Evolutionary conservation across 2,113 vertebrate species (phyloP).

Genomic region (Pitta sordida): DNA sequence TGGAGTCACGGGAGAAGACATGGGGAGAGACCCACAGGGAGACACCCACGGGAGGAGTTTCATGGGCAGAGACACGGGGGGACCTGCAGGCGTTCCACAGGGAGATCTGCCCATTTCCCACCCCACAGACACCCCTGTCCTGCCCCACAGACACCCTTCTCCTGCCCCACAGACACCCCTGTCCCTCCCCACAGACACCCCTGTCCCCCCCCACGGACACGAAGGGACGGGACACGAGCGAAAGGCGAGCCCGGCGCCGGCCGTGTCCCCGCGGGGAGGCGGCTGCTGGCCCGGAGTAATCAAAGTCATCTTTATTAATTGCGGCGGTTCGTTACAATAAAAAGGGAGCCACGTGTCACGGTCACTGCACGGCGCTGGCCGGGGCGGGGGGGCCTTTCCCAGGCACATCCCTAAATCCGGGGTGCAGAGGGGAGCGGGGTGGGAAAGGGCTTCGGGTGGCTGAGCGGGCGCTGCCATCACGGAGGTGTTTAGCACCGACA

Average conservation of each 20-base stretch:
- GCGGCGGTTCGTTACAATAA: slow-evolving; percentile 67
- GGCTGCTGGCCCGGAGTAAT: slow-evolving; percentile 52
- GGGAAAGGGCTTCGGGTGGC: background rate
- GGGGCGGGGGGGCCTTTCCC: slow-evolving; percentile 1
- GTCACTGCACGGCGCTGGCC: slow-evolving; percentile 65
- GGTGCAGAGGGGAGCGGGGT: background rate
- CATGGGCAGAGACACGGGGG: background rate
- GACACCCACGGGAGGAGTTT: background rate
- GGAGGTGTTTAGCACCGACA: slow-evolving; percentile 23
- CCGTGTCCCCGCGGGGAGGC: background rate
- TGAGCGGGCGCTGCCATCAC: background rate
- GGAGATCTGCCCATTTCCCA: background rate
- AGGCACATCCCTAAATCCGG: slow-evolving; percentile 6
- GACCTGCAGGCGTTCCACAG: too few species aligned
- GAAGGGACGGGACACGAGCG: background rate
- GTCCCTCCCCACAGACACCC: background rate
- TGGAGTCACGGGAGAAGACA: background rate
- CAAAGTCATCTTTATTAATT: slow-evolving; percentile 68
- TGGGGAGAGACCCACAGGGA: background rate
- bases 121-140: background rate
- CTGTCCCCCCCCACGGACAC: background rate
- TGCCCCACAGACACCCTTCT: background rate
- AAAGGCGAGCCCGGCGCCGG: slow-evolving; percentile 28
- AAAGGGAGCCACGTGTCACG: slow-evolving; percentile 71
- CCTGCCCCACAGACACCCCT: background rate